Evolutionary conservation across 2,113 vertebrate species (phyloP), one percentile per base, ranked within the genome.

Genomic region (Hemibagrus wyckioides): DNA sequence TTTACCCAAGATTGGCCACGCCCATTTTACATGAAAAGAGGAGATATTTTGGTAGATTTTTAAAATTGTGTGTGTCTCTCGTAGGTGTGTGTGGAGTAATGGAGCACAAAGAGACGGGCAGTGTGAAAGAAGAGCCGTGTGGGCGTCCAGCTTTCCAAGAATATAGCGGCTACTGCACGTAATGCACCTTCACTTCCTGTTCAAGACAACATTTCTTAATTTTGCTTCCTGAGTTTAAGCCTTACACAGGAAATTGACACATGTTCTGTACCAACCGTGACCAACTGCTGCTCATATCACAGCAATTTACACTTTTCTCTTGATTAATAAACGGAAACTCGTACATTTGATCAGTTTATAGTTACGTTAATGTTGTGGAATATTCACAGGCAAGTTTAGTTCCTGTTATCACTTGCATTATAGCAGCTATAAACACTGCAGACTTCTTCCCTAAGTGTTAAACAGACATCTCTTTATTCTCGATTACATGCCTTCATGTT

Each of bases 141-240:
- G 93, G 93, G 17, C 89, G 71, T 10, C 85, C 85, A 0, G 91
- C 91, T 0, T 75, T 67, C 0, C 80, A 87, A 19, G 90, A 92
- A 11, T 88, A 92, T 85, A 57, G 81, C 28, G 93, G 93, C 33
- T 92, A 93, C 91, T 96, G 94, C 94, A 86, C 80, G 95, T 95
- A 93, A 89, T 93, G 76, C 9, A 17, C 44, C 9, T 65, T 48
- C 36, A 39, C 17, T 54, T 79, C 50, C 50, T 79, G 50, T 79
- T 10, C 17, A 54, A 33, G 50, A 13, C 76, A n/a, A 10, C 23
- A 15, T 25, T n/a, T n/a, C 44, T 77, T 52, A 5, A 30, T 75
- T 77, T 28, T n/a, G 25, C 73, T 77, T 77, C 48, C 44, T 52
- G 75, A 52, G 30, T 50, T 19, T n/a, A 77, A 52, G n/a, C 77